Percentiles rank a stretch among this genome's conserved stretches.
Evolutionary conservation across 2,797 vertebrate genomes (phyloP).

Genomic region (Mareca strepera): DNA sequence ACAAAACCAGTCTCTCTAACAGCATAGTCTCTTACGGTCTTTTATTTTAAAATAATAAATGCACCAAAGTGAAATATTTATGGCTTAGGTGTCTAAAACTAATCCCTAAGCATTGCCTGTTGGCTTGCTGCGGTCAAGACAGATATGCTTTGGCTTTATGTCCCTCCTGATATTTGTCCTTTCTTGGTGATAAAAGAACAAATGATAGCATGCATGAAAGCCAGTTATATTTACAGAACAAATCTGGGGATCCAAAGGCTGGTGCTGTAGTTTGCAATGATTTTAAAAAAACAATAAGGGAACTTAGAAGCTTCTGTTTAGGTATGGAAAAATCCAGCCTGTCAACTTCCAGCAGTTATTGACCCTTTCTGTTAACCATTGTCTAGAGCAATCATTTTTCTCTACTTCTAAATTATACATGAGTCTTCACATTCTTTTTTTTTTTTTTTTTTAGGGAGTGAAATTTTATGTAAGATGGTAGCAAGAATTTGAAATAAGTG

Average conservation of each 20-base stretch:
- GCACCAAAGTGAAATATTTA: constrained; percentile 1
- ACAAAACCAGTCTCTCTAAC: neutral
- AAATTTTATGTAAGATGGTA: neutral
- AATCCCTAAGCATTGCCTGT: neutral
- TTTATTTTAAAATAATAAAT: constrained; percentile 12
- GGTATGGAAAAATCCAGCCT: neutral
- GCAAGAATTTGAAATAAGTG: neutral
- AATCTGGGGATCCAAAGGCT: neutral
- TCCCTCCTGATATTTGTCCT: neutral
- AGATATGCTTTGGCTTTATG: neutral
- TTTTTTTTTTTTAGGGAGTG: neutral
- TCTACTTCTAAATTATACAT: neutral
- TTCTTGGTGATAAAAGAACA: neutral
- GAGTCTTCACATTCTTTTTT: neutral
- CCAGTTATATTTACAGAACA: neutral
- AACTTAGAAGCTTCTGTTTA: neutral
- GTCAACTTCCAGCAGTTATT: neutral
- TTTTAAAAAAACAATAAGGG: neutral
- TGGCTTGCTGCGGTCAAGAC: neutral
- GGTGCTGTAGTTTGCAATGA: neutral
- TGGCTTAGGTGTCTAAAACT: neutral
- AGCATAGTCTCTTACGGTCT: neutral
- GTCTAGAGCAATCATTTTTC: neutral
- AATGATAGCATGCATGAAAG: neutral
- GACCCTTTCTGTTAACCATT: neutral